Conservation (phyloP, 2,888 invertebrate species). For the Petrolisthes manimaculis region DNA sequence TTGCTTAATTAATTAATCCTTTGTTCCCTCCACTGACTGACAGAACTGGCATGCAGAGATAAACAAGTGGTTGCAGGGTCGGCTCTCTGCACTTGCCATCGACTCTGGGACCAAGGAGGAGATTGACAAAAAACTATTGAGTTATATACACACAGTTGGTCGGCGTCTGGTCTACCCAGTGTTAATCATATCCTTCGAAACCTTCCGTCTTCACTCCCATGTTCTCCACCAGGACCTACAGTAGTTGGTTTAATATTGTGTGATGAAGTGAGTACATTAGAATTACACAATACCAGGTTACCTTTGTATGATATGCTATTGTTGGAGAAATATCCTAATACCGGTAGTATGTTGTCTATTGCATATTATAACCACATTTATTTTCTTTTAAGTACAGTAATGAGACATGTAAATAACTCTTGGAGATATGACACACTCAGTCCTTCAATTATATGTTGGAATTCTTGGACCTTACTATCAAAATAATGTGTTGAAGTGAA, state of each 20-base stretch:
- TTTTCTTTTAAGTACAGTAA: too few species aligned
- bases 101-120: constrained; percentile 90
- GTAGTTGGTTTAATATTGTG: constrained; percentile 97
- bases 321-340: too few species aligned
- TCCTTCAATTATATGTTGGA: too few species aligned
- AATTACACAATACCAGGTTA: too few species aligned
- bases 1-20: not conserved
- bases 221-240: constrained; percentile 90
- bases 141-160: constrained; percentile 81
- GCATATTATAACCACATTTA: too few species aligned
- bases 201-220: constrained; percentile 92
- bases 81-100: constrained; percentile 85
- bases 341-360: too few species aligned
- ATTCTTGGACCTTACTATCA: too few species aligned
- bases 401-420: too few species aligned
- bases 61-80: constrained; percentile 91
- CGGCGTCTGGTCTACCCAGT: constrained; percentile 85
- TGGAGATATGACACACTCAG: too few species aligned
- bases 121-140: constrained; percentile 82
- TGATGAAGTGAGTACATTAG: constrained; percentile 79
- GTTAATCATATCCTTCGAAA: constrained; percentile 98
- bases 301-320: too few species aligned
- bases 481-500: too few species aligned
- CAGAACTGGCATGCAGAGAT: constrained; percentile 99
- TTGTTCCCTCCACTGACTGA: not conserved